Evolutionary conservation across 23 tunicate species (phyloP).

Genomic region (Halocynthia roretzi): DNA sequence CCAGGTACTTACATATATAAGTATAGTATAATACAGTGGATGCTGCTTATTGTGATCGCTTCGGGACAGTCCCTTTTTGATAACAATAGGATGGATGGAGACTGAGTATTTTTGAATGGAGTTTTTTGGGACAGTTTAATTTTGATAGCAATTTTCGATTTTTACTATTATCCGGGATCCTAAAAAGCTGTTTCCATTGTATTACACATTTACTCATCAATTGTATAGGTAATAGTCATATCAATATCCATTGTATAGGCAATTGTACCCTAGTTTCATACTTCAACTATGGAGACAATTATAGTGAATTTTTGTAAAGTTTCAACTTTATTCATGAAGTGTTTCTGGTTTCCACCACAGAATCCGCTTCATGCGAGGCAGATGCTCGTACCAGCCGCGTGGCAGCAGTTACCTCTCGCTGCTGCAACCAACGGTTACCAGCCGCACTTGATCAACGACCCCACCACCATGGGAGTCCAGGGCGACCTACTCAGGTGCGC

Average conservation of each 20-base stretch:
- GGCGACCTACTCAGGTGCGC: constrained; percentile 5
- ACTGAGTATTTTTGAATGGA: background rate
- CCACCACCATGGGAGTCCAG: constrained; percentile 4
- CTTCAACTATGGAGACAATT: too few relatives aligned
- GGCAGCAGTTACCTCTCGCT: constrained; percentile 62
- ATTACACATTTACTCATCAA: too few relatives aligned
- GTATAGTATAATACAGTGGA: too few relatives aligned
- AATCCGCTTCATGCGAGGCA: constrained; percentile 39
- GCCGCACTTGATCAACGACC: constrained; percentile 42
- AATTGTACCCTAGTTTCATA: too few relatives aligned
- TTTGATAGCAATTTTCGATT: background rate
- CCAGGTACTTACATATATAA: constrained; percentile 34
- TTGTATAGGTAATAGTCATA: too few relatives aligned
- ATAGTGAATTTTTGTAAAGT: too few relatives aligned
- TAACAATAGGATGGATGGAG: background rate
- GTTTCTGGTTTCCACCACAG: constrained; percentile 17
- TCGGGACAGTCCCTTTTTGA: too few relatives aligned
- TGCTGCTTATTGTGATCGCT: too few relatives aligned
- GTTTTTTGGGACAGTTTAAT: background rate
- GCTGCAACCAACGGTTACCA: constrained; percentile 55
- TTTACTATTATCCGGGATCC: background rate
- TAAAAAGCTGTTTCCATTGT: too few relatives aligned
- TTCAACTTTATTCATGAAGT: background rate
- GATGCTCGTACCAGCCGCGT: constrained; percentile 62
- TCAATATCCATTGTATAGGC: too few relatives aligned